Evolutionary conservation across 23 tunicate genomes (phyloP), one percentile per base, ranked within the genome.

Genomic region (Aplidium turbinatum): DNA sequence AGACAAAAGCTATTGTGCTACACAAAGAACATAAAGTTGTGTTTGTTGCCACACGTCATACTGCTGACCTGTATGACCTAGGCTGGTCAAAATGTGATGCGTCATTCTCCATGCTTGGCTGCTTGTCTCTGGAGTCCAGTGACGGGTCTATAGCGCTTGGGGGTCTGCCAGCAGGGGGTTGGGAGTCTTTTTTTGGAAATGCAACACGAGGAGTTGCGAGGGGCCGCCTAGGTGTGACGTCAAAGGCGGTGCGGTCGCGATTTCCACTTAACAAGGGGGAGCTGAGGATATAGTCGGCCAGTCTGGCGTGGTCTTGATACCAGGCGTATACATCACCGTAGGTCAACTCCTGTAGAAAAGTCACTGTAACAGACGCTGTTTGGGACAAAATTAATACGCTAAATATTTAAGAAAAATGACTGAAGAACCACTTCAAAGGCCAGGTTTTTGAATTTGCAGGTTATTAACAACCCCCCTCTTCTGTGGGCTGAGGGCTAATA

Each of bases 281-380:
- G 69, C 55, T 75, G 47, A 83, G 63, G 20, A 83, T 29, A 68
- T 75, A 53, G 18, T 63, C 65, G 23, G 77, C 77, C 25, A 57
- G 35, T 0, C 73, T 7, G 5, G 52, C 70, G 42, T 58, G 91
- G 47, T 77, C 91, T 40, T 85, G 78, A 55, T 77, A 77, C 83
- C 83, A 85, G 1, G 83, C 68, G 65, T 45, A 68, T 3, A 61
- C 25, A 52, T 55, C 65, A 23, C 57, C 47, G 33, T 77, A 63
- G 45, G 46, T 21, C n/a, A 85, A 68, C 26, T 85, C 91, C 91
- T 85, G 46, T 11, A 40, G 20, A 53, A 74, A 40, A 5, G n/a
- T n/a, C n/a, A n/a, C n/a, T n/a, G n/a, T n/a, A n/a, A n/a, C n/a
- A n/a, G n/a, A n/a, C n/a, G n/a, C n/a, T n/a, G n/a, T n/a, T n/a